Conservation (phyloP, 2,797 vertebrate species). For the Anguilla marmorata region DNA sequence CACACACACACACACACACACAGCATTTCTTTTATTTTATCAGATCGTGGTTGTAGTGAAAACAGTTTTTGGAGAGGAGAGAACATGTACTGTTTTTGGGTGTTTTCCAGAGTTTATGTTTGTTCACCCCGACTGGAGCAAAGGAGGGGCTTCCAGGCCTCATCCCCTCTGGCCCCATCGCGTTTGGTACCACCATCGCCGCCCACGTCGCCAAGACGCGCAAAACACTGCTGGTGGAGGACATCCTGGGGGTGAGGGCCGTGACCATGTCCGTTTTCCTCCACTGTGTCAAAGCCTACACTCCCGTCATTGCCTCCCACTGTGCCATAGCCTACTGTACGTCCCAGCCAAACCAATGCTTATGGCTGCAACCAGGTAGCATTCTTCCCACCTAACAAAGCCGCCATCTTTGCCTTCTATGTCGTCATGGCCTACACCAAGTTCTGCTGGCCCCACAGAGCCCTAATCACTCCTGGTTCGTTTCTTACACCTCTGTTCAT, state of each 20-base stretch:
- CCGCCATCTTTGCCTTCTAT: neutral
- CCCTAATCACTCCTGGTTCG: neutral
- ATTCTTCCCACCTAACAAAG: neutral
- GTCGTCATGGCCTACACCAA: neutral
- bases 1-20: neutral
- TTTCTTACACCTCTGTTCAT: neutral
- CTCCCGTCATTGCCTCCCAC: neutral
- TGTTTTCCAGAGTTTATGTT: constrained; percentile 85
- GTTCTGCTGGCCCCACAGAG: neutral
- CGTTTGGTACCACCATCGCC: constrained; percentile 89
- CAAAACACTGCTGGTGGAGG: constrained; percentile 91
- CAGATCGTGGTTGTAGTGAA: neutral
- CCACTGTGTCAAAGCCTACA: neutral
- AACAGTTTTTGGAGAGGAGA: neutral
- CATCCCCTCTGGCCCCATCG: constrained; percentile 86
- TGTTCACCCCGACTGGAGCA: constrained; percentile 89
- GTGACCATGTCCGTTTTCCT: neutral
- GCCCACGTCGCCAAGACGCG: constrained; percentile 96
- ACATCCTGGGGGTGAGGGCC: constrained; percentile 87
- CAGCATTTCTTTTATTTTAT: too few species aligned
- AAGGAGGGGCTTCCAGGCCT: constrained; percentile 88
- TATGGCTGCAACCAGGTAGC: neutral
- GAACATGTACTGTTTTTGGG: constrained; percentile 24
- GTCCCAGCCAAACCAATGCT: neutral
- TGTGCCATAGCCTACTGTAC: neutral